Evolutionary conservation across 2,113 vertebrate genomes (phyloP), one percentile per base, ranked within the genome.

Genomic region (Ornithorhynchus anatinus): DNA sequence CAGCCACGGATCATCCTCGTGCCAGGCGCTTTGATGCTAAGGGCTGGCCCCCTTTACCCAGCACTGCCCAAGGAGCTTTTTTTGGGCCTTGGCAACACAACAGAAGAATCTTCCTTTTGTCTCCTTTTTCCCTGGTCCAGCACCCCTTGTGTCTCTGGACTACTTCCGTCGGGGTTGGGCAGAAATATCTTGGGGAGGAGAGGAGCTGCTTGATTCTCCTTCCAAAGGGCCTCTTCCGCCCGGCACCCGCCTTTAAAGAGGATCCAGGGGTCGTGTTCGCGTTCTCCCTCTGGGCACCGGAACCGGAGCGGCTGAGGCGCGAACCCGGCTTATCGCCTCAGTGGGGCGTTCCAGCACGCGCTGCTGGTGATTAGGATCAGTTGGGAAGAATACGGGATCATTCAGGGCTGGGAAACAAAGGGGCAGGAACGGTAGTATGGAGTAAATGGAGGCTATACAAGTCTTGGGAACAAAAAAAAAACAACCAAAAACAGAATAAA

Each of bases 341-440:
- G 65, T 11, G 2, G 43, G 1, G 0, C 58, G 27, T 58, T 39
- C 51, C 25, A 1, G 48, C 77, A 47, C 8, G 1, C 22, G 69
- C 40, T 59, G 8, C 32, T 47, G 6, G 15, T 29, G 32, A 79
- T 20, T 69, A 64, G 62, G 36, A 84, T 52, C 16, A 61, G 66
- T 81, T 68, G 56, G 54, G 25, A 68, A 72, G 61, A 85, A 65
- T 48, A 72, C 0, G 42, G 59, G 84, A 59, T 75, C 37, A 19
- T 40, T 65, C 25, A 56, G 54, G 76, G 38, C 33, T 72, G 84
- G 84, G 75, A 84, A 87, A 77, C 42, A 17, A 31, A 77, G 58
- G 70, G 37, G 51, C 19, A 78, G n/a, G 70, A 75, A 64, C 37
- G 69, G 72, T 68, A 71, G 72, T 31, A 84, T 51, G 52, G 66